These are phyloP conservation scores for Callipepla squamata DNA, from an alignment of 2,113 vertebrate genomes.

Conservation along the genomic window DNA sequence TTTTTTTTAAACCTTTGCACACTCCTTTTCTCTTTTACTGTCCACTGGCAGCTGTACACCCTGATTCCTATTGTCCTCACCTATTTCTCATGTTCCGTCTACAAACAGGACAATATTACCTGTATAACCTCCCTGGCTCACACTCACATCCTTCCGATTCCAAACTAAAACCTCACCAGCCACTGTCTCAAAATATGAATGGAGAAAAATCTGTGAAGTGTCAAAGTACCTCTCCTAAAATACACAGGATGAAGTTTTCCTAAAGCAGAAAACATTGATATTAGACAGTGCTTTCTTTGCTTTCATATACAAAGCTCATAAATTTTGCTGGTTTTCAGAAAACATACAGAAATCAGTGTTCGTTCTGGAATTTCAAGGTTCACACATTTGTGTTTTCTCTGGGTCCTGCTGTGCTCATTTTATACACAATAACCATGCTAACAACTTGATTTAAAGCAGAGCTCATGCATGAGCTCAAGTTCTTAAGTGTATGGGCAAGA, in stretches of 20 bases:
- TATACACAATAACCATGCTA: neutral
- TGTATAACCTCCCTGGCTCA: neutral
- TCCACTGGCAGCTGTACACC: neutral
- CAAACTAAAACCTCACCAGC: neutral
- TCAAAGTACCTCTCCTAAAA: neutral
- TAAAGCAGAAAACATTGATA: neutral
- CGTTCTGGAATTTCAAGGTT: neutral
- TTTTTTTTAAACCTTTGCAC: neutral
- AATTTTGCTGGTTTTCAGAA: neutral
- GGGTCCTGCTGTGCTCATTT: neutral
- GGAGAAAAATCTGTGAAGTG: neutral
- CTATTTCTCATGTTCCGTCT: neutral
- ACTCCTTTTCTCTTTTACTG: neutral
- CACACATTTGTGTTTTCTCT: neutral
- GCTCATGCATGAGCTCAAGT: accelerated
- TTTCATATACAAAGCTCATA: neutral
- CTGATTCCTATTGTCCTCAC: neutral
- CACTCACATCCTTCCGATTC: neutral
- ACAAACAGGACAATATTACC: neutral
- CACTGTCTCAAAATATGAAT: neutral
- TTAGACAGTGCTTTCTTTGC: neutral
- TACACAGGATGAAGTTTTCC: neutral
- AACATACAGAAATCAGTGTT: neutral
- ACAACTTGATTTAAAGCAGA: neutral
- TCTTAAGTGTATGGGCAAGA: neutral